Evolutionary conservation across 1,140 invertebrate species (phyloP), one percentile per base, ranked within the genome.

Genomic region (Platyscapa corneri): DNA sequence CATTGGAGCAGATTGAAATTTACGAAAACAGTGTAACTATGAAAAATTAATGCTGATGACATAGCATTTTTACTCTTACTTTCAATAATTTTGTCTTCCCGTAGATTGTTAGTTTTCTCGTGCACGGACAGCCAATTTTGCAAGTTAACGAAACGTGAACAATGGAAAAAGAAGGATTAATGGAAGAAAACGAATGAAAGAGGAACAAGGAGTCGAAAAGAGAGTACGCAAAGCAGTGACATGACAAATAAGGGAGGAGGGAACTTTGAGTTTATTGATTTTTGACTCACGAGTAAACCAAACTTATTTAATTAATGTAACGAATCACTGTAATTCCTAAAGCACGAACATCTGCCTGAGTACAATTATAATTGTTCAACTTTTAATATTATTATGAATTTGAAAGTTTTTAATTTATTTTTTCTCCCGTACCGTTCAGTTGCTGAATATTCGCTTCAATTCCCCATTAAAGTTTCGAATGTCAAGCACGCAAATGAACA

Each of bases 241-340:
- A 39, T 10, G 32, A 34, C 5, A 23, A 46, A 65, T 70, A 10
- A 34, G 23, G 5, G 16, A 10, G 16, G 49, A 67, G 42, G 5
- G 0, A 32, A 16, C 3, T 67, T 46, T 6, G 27, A 3, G 7
- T 46, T 46, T 72, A 82, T 72, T 82, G 79, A 82, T 82, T 82
- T 72, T 65, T 42, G 30, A 30, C 7, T 82, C 49, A 23, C 27
- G 32, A 16, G 42, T 75, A 75, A 75, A 82, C 34, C 37, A 18
- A 75, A 74, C 18, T 82, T 75, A 60, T 82, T 82, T 82, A 82
- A 82, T 82, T 82, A 82, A 56, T n/a, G 70, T 49, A 56, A 81
- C 42, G 30, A 72, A 32, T 30, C 16, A 46, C 18, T 14, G 30
- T 49, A 72, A 72, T 82, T 82, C 67, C 53, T n/a, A 64, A 53